Evolutionary conservation across 2,888 invertebrate genomes (phyloP), one percentile per base, ranked within the genome.

Genomic region (Oxycera nigricornis): DNA sequence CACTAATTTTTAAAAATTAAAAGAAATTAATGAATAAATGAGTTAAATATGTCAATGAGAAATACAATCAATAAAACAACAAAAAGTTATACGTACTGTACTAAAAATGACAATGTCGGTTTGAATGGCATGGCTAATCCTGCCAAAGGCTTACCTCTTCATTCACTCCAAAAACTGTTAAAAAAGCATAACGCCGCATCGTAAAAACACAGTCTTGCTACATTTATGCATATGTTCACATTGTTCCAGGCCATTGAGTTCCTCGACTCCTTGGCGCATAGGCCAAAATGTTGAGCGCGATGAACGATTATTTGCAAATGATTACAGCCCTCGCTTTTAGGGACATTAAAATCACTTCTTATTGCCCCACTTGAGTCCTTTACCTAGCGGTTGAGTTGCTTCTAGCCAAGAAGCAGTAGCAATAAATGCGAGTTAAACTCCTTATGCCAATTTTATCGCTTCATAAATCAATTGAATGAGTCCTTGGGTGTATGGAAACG

Each of bases 401-500:
- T 3, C 24, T 6, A 26, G 59, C 59, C 30, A 59, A 59, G 59
- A 14, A 59, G n/a, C n/a, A n/a, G 59, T 30, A 30, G 59, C 59
- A 26, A 59, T 59, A 59, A 59, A 59, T 59, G 59, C 28, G 24
- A 30, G 26, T 59, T 59, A 20, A 59, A 59, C n/a, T 59, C 22
- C 59, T 59, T 59, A 20, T 30, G 30, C 59, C 59, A 59, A 59
- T 59, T 59, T 59, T 59, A 59, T 59, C 30, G 28, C 59, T 26
- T 30, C 59, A 59, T 59, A 59, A 59, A 59, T 59, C 59, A 59
- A 59, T 59, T 59, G 59, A 59, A 59, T 14, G 59, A 59, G 59
- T 55, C 9, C 20, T 24, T 55, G 7, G 28, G n/a, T 28, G 3
- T 9, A 50, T 4, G 14, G 4, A 39, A n/a, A 59, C 17, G 30